Conservation (phyloP, 1,140 invertebrate genomes). For the Zaprionus nigranus region DNA sequence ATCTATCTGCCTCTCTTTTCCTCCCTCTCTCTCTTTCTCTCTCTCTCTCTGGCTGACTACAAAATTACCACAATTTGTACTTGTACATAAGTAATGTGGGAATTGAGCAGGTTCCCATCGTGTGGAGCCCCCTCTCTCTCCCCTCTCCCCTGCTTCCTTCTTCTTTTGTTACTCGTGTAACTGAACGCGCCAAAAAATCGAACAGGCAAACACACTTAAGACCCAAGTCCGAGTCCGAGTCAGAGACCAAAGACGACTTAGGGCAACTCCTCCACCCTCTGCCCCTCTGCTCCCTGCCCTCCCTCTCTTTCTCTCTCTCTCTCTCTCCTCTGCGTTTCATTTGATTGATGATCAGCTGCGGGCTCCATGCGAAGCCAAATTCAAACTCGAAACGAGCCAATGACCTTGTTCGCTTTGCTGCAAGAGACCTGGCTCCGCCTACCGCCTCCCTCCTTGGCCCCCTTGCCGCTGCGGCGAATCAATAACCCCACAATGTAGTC, state of each 20-base stretch:
- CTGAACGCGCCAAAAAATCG: slow-evolving; percentile 56
- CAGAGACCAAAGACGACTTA: slow-evolving; percentile 14
- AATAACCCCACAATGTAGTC: slow-evolving; percentile 45
- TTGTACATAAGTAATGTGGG: slow-evolving; percentile 83
- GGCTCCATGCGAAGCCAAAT: slow-evolving; percentile 14
- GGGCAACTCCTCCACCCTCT: slow-evolving; percentile 28
- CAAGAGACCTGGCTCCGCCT: slow-evolving; percentile 7
- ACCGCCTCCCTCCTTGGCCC: neutral
- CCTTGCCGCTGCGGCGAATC: slow-evolving; percentile 28
- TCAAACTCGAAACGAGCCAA: slow-evolving; percentile 57
- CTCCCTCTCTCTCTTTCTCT: neutral
- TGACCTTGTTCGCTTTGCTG: slow-evolving; percentile 67
- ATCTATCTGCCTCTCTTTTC: slow-evolving; percentile 43
- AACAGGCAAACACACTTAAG: slow-evolving; percentile 79
- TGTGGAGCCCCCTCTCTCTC: neutral
- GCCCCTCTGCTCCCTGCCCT: neutral
- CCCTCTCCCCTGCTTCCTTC: neutral
- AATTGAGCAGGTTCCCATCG: slow-evolving; percentile 53
- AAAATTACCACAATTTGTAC: slow-evolving; percentile 83
- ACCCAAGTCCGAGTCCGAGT: neutral
- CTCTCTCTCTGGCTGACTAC: slow-evolving; percentile 19
- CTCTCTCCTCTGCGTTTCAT: slow-evolving; percentile 15
- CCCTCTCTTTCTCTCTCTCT: neutral
- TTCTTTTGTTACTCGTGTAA: slow-evolving; percentile 21
- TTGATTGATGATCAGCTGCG: slow-evolving; percentile 78